phyloP scores from a whole-genome alignment of 2,888 invertebrate species.

The Cataglyphis livida region DNA sequence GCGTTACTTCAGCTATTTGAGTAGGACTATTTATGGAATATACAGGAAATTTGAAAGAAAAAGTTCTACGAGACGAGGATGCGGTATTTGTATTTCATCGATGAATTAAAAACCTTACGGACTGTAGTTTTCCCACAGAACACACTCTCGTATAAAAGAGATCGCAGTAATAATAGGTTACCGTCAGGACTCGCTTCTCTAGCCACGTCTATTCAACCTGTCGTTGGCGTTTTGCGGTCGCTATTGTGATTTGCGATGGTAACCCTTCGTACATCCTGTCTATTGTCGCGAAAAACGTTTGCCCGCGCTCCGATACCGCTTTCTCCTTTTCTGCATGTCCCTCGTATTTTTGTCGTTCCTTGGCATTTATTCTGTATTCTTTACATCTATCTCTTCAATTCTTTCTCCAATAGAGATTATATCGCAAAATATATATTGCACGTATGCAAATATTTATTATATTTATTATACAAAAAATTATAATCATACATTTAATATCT shows the following conservation, averaged over 20 bases:
- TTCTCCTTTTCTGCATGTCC: slow-evolving; percentile 23
- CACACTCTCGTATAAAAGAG: slow-evolving; percentile 67
- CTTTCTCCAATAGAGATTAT: neutral
- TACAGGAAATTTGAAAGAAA: neutral
- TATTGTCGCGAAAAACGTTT: slow-evolving; percentile 79
- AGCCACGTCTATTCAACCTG: slow-evolving; percentile 81
- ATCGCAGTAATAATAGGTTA: slow-evolving; percentile 78
- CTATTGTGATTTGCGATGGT: slow-evolving; percentile 84
- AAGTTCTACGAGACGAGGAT: neutral
- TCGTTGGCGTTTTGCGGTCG: slow-evolving; percentile 82
- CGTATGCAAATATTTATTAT: neutral
- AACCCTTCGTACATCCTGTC: slow-evolving; percentile 84
- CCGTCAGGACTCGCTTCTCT: slow-evolving; percentile 73
- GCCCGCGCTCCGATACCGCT: slow-evolving; percentile 5
- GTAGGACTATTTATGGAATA: slow-evolving; percentile 15
- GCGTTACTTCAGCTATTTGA: neutral
- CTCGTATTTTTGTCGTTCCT: slow-evolving; percentile 23
- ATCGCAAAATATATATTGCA: neutral
- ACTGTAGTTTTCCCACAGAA: slow-evolving; percentile 73
- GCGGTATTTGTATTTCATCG: slow-evolving; percentile 22
- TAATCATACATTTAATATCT: neutral
- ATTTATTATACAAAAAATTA: neutral
- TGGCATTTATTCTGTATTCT: slow-evolving; percentile 34
- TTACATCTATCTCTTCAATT: slow-evolving; percentile 11
- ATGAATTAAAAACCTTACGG: slow-evolving; percentile 60